These are phyloP conservation scores for Zaprionus camerounensis DNA, from an alignment of 1,140 invertebrate genomes.

Conservation along the genomic window DNA sequence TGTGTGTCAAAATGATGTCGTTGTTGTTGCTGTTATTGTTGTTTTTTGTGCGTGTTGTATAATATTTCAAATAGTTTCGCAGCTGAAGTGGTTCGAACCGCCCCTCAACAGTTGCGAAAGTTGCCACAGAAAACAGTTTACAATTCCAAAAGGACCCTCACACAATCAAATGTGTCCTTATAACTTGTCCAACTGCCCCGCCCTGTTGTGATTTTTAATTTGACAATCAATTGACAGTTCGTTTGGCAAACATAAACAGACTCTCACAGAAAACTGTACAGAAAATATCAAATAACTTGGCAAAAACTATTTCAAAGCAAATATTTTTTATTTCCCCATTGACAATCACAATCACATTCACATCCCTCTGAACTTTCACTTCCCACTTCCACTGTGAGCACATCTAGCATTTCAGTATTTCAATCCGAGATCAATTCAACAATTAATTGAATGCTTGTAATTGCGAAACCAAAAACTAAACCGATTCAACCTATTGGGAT, in stretches of 20 bases:
- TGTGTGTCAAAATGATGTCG: slow-evolving; percentile 64
- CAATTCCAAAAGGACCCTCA: slow-evolving; percentile 63
- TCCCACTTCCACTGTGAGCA: slow-evolving; percentile 9
- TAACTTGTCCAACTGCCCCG: slow-evolving; percentile 11
- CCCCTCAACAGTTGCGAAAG: slow-evolving; percentile 60
- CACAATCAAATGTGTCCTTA: slow-evolving; percentile 25
- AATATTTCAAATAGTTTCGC: slow-evolving; percentile 77
- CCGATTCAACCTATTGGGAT: slow-evolving; percentile 24
- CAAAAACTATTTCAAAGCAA: slow-evolving; percentile 40
- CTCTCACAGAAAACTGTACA: slow-evolving; percentile 55
- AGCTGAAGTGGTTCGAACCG: slow-evolving; percentile 61
- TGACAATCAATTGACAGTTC: slow-evolving; percentile 82
- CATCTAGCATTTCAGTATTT: slow-evolving; percentile 33
- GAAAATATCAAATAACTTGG: slow-evolving; percentile 76
- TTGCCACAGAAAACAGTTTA: slow-evolving; percentile 72
- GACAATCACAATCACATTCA: neutral
- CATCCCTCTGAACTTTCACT: slow-evolving; percentile 8
- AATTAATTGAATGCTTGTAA: slow-evolving; percentile 34
- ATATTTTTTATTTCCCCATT: slow-evolving; percentile 20
- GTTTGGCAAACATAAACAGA: slow-evolving; percentile 69
- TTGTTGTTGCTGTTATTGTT: slow-evolving; percentile 17
- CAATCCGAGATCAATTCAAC: slow-evolving; percentile 19
- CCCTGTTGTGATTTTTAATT: slow-evolving; percentile 68
- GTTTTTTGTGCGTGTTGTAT: slow-evolving; percentile 61
- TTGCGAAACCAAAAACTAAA: slow-evolving; percentile 21